Evolutionary conservation across 1,140 invertebrate genomes (phyloP).

Genomic region (Rhopalosiphum padi): DNA sequence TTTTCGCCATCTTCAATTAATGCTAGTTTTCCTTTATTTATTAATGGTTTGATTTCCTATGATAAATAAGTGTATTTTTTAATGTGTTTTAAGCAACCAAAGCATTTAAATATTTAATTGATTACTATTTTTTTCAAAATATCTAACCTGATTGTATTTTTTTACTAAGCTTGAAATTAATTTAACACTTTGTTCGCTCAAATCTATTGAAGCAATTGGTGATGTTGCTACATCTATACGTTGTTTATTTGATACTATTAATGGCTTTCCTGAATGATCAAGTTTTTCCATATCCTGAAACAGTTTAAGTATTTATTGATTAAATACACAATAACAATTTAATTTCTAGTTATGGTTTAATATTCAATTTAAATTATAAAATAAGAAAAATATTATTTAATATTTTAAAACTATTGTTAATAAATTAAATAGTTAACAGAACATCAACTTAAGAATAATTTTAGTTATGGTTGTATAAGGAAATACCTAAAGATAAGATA

Average conservation of each 20-base stretch:
- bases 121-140: background rate
- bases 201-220: slow-evolving; percentile 51
- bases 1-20: background rate
- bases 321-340: background rate
- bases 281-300: slow-evolving; percentile 57
- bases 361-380: background rate
- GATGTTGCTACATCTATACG: slow-evolving; percentile 30
- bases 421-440: background rate
- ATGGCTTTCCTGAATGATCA: slow-evolving; percentile 49
- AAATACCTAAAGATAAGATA: background rate
- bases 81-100: background rate
- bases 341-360: background rate
- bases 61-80: background rate
- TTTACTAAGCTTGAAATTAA: slow-evolving; percentile 53
- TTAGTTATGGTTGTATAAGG: background rate
- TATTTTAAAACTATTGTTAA: background rate
- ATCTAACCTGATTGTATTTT: slow-evolving; percentile 47
- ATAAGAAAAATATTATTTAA: background rate
- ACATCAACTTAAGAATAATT: background rate
- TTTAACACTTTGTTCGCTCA: slow-evolving; percentile 42
- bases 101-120: background rate
- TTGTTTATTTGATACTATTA: slow-evolving; percentile 22
- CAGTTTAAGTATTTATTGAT: background rate
- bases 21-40: slow-evolving; percentile 50
- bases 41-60: slow-evolving; percentile 26